Conservation (phyloP, 2,113 vertebrate species). For the Corythornis madagascariensis region DNA sequence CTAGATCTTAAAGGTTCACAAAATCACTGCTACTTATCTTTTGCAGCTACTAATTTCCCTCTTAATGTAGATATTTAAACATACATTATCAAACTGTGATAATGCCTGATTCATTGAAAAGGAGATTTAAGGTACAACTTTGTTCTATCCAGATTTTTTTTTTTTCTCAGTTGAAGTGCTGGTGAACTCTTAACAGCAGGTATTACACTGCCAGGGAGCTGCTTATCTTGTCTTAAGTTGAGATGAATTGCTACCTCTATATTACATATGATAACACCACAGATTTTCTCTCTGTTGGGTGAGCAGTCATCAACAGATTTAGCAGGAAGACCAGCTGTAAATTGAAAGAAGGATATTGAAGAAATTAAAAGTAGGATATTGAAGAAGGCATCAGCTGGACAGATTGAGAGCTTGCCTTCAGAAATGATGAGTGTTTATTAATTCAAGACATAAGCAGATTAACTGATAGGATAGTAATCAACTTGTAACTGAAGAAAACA, state of each 20-base stretch:
- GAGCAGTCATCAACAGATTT: background rate
- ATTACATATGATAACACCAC: background rate
- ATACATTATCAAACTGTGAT: background rate
- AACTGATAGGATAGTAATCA: background rate
- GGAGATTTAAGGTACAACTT: background rate
- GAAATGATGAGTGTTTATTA: background rate
- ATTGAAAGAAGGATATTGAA: background rate
- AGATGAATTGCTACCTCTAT: background rate
- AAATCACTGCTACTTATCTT: background rate
- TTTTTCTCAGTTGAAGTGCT: background rate
- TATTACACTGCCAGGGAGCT: background rate
- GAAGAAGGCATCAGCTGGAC: background rate
- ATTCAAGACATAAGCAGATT: background rate
- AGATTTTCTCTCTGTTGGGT: background rate
- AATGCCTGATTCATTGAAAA: background rate
- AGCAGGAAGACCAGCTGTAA: background rate
- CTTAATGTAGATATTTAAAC: background rate
- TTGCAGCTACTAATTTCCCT: background rate
- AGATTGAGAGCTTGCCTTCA: background rate
- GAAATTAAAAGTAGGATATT: background rate
- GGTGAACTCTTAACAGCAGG: background rate
- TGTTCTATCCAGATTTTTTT: background rate
- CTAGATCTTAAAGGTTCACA: background rate
- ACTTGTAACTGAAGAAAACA: background rate
- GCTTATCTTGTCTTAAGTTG: background rate